A percentile compares a stretch with the other conserved stretches of the same genome.
Evolutionary conservation across 2,113 vertebrate species (phyloP).

Genomic region (Trogon melanurus): DNA sequence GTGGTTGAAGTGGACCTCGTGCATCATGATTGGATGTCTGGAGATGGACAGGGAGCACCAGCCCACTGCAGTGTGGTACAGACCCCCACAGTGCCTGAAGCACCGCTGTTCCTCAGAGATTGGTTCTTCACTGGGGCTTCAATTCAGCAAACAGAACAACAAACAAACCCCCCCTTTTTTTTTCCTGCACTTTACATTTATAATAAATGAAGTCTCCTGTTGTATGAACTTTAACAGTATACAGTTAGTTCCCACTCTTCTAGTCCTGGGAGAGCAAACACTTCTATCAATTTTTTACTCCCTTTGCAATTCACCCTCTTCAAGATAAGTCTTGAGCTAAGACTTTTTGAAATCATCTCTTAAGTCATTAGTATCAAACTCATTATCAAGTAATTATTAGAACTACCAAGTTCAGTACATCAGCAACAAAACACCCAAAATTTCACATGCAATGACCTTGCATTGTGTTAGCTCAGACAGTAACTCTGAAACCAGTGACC

Average conservation of each 20-base stretch:
- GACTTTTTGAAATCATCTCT: not conserved
- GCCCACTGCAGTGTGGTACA: rapidly evolving
- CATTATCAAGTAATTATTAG: not conserved
- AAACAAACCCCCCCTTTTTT: not conserved
- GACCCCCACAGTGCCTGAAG: not conserved
- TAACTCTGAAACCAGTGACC: not conserved
- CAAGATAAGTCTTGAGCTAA: not conserved
- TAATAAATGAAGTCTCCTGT: not conserved
- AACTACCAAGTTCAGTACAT: not conserved
- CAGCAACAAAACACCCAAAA: not conserved
- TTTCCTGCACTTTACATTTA: not conserved
- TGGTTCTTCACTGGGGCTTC: not conserved
- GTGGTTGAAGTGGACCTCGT: not conserved
- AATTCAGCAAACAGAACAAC: not conserved
- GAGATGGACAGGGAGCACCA: not conserved
- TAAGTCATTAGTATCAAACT: not conserved
- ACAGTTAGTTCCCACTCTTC: not conserved
- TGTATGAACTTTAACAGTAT: not conserved
- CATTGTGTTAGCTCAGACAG: not conserved
- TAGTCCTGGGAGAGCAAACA: not conserved
- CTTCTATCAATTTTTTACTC: not conserved
- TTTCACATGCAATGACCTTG: not conserved
- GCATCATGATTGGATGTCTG: rapidly evolving
- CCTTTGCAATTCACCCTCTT: not conserved
- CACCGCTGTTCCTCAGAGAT: not conserved